Evolutionary conservation across 2,797 vertebrate species (phyloP), one percentile per base, ranked within the genome.

Genomic region (Tangara arthus): DNA sequence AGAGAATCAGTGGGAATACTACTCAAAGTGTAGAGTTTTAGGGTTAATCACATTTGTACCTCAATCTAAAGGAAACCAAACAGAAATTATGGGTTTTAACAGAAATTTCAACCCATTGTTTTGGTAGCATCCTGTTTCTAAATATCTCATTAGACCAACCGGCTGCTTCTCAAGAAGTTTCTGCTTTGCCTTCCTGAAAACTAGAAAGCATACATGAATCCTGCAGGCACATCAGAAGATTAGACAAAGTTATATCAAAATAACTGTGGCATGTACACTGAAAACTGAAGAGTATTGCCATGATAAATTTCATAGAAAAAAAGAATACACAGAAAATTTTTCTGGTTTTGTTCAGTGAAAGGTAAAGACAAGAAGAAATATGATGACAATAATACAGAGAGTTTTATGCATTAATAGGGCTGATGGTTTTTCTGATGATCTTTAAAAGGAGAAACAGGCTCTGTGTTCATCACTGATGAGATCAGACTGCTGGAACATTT

Each of bases 401-500:
- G 46, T 90, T 86, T 24, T 27, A 79, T 9, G 5, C 11, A 15
- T 81, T 68, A 73, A 47, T 57, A 87, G 42, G 59, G 70, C 42
- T 94, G 60, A 42, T 65, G 50, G 44, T 92, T 96, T 96, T 93
- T 94, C 69, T 89, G 76, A 94, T 76, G 66, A 90, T 89, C 79
- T 86, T 92, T 94, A 87, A 85, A 88, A 60, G 75, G 50, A 60
- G 86, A 94, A 92, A 79, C 20, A 92, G 87, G 22, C 28, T 94
- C 34, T 78, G 32, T 82, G 79, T 89, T 80, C 39, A 63, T 87
- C 80, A 84, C 72, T 77, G 46, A 69, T 91, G 78, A 83, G 76
- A 89, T 83, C 77, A 93, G 79, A 37, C 72, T 90, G 49, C 68
- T 78, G 64, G 82, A 96, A 85, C 32, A 69, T 84, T 95, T 94